Evolutionary conservation across 2,113 vertebrate genomes (phyloP).

Genomic region (Strix uralensis): DNA sequence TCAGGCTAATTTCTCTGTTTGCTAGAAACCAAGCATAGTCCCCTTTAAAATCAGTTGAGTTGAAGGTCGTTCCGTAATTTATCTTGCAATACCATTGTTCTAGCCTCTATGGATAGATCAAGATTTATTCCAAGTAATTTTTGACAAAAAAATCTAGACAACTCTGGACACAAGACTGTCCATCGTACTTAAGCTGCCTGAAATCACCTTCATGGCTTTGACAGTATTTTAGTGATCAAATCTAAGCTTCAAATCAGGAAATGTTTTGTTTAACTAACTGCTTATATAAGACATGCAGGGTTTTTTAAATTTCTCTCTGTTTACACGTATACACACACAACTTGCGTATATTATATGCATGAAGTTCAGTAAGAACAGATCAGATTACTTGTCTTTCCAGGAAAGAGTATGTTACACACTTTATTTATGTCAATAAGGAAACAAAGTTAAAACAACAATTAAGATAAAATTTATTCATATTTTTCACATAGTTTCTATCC

Average conservation of each 20-base stretch:
- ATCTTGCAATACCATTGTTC: background rate
- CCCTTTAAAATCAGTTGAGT: background rate
- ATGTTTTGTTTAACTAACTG: background rate
- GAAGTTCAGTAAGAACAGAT: background rate
- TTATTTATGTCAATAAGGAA: background rate
- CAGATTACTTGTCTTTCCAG: background rate
- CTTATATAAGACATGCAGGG: background rate
- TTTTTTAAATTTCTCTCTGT: background rate
- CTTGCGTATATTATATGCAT: background rate
- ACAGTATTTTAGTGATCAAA: background rate
- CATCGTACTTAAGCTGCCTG: background rate
- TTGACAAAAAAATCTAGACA: background rate
- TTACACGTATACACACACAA: background rate
- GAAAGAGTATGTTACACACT: background rate
- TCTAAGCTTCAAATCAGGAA: background rate
- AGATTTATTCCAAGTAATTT: background rate
- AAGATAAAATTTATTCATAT: background rate
- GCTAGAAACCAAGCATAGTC: background rate
- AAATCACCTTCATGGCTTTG: background rate
- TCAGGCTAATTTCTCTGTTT: background rate
- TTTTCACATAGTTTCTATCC: background rate
- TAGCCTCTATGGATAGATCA: background rate
- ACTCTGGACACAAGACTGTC: background rate
- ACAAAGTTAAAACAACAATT: background rate
- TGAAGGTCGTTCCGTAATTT: background rate